Conservation (phyloP, 2,797 vertebrate genomes). For the Darevskia nairensis region DNA sequence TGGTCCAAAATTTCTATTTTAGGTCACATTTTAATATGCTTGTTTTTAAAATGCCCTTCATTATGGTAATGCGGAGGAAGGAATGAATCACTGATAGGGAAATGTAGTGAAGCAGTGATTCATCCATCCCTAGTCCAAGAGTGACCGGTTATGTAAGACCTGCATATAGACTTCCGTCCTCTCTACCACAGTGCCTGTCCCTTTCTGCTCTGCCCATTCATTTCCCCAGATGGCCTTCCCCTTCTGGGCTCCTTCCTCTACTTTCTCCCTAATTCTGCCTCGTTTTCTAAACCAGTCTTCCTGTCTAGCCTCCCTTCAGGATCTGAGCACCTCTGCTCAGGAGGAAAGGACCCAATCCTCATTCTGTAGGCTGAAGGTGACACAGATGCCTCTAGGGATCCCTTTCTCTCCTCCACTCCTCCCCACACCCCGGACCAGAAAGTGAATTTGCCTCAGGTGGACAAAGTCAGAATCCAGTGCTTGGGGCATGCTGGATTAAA, state of each 20-base stretch:
- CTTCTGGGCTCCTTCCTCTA: neutral
- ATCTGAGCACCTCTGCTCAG: neutral
- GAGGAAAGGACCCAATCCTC: neutral
- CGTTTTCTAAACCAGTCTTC: neutral
- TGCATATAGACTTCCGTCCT: slow-evolving; percentile 15
- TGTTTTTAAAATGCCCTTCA: no score
- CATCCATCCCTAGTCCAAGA: neutral
- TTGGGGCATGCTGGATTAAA: neutral
- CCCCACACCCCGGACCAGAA: no score
- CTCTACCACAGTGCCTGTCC: no score
- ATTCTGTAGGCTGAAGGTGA: neutral
- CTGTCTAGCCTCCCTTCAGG: neutral
- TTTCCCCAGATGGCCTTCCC: neutral
- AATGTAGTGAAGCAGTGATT: neutral
- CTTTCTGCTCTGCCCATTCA: neutral
- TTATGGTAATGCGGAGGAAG: neutral
- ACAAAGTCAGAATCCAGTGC: neutral
- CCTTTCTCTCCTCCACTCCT: no score
- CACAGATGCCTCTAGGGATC: neutral
- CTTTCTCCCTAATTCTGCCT: no score
- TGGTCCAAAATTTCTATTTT: neutral
- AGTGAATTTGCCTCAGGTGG: no score
- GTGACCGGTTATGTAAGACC: neutral
- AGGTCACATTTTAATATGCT: neutral
- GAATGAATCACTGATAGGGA: neutral